Evolutionary conservation across 2,888 invertebrate species (phyloP), one percentile per base, ranked within the genome.

Genomic region (Melanargia galathea): DNA sequence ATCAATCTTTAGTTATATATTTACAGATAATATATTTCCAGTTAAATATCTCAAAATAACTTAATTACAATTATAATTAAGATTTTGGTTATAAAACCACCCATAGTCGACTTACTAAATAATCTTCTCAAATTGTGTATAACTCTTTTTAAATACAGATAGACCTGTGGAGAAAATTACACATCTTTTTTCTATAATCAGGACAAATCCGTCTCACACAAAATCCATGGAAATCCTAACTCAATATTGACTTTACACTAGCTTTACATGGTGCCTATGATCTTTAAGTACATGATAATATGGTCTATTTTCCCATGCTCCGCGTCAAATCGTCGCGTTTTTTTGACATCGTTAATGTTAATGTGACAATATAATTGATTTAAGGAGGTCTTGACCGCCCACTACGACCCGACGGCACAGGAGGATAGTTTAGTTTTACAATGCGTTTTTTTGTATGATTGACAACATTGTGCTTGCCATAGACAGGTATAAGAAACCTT

Each of bases 281-380:
- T 22, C 48, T 35, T 48, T 68, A 60, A 20, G 5, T 1, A 0
- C 8, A 24, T 46, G 22, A 8, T 0, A 22, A n/a, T 40, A 65
- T 56, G 45, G 54, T 5, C 24, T 33, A 40, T 59, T 62, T 40
- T 51, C 4, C 2, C 10, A n/a, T 8, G 6, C 6, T 6, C 43
- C 62, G 59, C 60, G 63, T 63, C 57, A 51, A 55, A 67, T 69
- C 68, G 64, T 69, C 66, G 10, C 35, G 67, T 67, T 60, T 67
- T 68, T 67, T 67, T 66, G 64, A 68, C 62, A 60, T 67, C 68
- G 69, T 72, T 68, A 72, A 69, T 68, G 72, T 71, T 71, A 71
- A 74, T 71, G 72, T 70, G 71, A 71, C 74, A 71, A 68, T 71
- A 70, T 74, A 74, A 74, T 73, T 72, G 74, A 74, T 73, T 71